Evolutionary conservation across 1,140 invertebrate species (phyloP).

Genomic region (Gryllus bimaculatus): DNA sequence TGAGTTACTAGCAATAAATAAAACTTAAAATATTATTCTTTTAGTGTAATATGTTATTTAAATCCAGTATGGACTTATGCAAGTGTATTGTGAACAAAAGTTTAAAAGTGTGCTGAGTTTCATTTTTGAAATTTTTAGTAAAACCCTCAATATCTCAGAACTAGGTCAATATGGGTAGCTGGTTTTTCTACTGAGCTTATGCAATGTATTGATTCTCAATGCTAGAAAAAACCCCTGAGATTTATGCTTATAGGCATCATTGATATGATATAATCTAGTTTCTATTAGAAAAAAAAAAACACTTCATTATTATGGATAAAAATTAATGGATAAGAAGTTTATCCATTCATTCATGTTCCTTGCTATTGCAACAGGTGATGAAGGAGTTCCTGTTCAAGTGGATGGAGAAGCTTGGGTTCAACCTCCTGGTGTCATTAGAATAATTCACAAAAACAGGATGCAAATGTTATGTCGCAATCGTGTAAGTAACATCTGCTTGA

Average conservation of each 20-base stretch:
- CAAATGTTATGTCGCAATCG: constrained; percentile 90
- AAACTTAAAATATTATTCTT: too few relatives aligned
- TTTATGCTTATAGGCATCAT: neutral
- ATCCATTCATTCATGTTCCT: neutral
- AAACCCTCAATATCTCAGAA: too few relatives aligned
- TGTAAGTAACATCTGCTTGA: constrained; percentile 39
- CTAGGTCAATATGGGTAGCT: too few relatives aligned
- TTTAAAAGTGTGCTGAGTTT: neutral
- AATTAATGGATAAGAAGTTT: neutral
- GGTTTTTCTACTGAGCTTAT: too few relatives aligned
- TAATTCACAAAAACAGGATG: constrained; percentile 92
- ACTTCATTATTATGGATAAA: neutral
- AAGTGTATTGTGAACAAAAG: neutral
- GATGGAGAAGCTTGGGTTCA: constrained; percentile 99
- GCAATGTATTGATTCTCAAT: too few relatives aligned
- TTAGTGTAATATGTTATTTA: neutral
- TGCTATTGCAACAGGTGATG: constrained; percentile 43
- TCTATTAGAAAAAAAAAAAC: neutral
- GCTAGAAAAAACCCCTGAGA: too few relatives aligned
- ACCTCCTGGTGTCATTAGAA: constrained; percentile 88
- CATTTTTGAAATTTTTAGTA: neutral
- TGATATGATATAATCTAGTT: neutral
- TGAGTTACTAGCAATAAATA: too few relatives aligned
- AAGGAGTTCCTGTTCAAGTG: constrained; percentile 84
- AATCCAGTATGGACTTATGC: neutral